Base-by-base conservation (phyloP, 2,888 invertebrate genomes). In the Apamea epomidion region DNA sequence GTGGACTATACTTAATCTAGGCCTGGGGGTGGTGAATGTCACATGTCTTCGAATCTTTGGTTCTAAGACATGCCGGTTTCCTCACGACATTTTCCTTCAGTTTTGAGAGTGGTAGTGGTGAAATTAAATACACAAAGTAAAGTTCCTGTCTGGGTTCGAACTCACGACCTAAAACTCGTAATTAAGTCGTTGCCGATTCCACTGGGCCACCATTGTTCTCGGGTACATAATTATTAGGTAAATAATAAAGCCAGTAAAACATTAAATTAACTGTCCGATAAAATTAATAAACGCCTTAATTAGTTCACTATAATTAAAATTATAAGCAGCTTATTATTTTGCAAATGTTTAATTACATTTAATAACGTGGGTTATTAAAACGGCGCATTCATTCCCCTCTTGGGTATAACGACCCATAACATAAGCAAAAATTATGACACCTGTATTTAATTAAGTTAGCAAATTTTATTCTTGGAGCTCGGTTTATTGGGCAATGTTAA, bases 401-500 rank as follows among this genome's bases (percentile, higher is more conserved):
- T 72, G 54, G 60, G 48, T 77, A 76, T 84, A 84, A 85, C 76
- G 82, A 80, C 78, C 83, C 81, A 72, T 72, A 78, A 82, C 80
- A 87, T 86, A 89, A 88, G 90, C 86, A 76, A 74, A 89, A 89
- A 90, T 90, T 87, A 92, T 87, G 82, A 86, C 82, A 85, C 86
- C 86, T 86, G 83, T 85, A 86, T 88, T 82, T 89, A 91, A 91
- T 92, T 88, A 90, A 86, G 84, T 87, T 72, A 73, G 81, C 87
- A 84, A 90, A 90, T 88, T 88, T 80, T 86, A 83, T 90, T 87
- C 84, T 86, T 76, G 72, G 83, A 80, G 80, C 80, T 73, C 74
- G 73, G 85, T 92, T 91, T 90, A 91, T 89, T 89, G 80, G 81
- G 82, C 81, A 87, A 87, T 91, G 81, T 84, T 88, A 90, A 88